A percentile compares a stretch with the other conserved stretches of the same genome.
phyloP scores from a whole-genome alignment of 2,888 invertebrate species.

The Volucella inanis region DNA sequence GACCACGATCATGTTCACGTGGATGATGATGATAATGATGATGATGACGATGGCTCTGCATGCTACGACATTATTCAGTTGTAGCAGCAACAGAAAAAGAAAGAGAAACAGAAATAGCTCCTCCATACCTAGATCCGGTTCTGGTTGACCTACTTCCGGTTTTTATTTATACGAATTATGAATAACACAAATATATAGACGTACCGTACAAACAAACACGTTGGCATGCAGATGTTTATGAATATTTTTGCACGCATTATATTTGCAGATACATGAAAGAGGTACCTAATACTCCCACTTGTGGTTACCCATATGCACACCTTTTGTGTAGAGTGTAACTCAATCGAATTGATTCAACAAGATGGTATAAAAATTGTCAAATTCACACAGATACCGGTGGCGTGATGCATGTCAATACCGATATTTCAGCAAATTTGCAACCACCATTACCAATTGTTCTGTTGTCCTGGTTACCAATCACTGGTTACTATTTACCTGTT shows the following conservation, averaged over 20 bases:
- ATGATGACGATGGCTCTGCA: constrained; percentile 53
- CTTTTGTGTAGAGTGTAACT: constrained; percentile 16
- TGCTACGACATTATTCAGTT: constrained; percentile 60
- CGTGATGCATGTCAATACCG: not conserved
- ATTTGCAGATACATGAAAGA: not conserved
- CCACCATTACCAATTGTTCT: constrained; percentile 44
- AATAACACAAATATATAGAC: constrained; percentile 40
- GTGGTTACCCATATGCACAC: constrained; percentile 32
- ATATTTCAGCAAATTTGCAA: constrained; percentile 36
- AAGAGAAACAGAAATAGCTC: constrained; percentile 44
- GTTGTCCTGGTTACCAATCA: not conserved
- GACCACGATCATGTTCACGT: not conserved
- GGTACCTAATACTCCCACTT: constrained; percentile 8
- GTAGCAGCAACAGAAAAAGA: constrained; percentile 38
- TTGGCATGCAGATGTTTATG: constrained; percentile 26
- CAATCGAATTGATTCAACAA: constrained; percentile 50
- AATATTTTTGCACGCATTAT: constrained; percentile 41
- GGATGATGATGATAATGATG: constrained; percentile 34
- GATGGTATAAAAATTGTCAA: not conserved
- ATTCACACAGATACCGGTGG: constrained; percentile 41
- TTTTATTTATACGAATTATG: constrained; percentile 71
- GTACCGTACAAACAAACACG: not conserved
- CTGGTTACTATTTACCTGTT: constrained; percentile 46
- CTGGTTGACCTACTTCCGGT: constrained; percentile 77
- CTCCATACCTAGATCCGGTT: constrained; percentile 75